Percentiles rank a stretch among this genome's conserved stretches.
Conservation (phyloP, 1,140 invertebrate species). For the Trichonephila clavata region DNA sequence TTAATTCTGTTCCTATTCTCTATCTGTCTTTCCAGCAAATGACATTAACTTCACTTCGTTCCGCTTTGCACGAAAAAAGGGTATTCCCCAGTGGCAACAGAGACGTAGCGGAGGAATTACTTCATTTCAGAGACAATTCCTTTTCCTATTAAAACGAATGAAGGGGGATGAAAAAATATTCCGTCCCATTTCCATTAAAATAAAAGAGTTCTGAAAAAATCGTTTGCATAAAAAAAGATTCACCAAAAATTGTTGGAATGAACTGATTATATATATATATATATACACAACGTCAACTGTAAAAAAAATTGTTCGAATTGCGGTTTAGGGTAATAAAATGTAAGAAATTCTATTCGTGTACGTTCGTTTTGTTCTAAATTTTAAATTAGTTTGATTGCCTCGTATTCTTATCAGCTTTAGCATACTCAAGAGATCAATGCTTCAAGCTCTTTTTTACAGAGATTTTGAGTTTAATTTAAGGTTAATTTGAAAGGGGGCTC, state of each 20-base stretch:
- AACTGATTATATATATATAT: too few relatives aligned
- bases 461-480: not conserved
- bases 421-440: constrained; percentile 15
- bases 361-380: constrained; percentile 31
- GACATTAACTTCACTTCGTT: constrained; percentile 40
- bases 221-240: constrained; percentile 2
- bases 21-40: not conserved
- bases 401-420: constrained; percentile 25
- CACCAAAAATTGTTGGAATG: not conserved
- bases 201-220: not conserved
- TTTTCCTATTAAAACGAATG: constrained; percentile 20
- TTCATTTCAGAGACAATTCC: constrained; percentile 46
- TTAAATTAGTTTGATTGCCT: constrained; percentile 56
- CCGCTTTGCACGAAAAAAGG: constrained; percentile 25
- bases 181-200: not conserved
- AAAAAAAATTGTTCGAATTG: constrained; percentile 22
- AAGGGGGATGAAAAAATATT: constrained; percentile 7
- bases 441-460: not conserved
- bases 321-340: constrained; percentile 14
- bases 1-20: constrained; percentile 16
- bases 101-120: constrained; percentile 23
- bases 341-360: not conserved
- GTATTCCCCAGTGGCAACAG: not conserved
- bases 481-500: constrained; percentile 17
- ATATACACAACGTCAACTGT: constrained; percentile 2